A percentile compares a stretch with the other conserved stretches of the same genome.
phyloP scores from a whole-genome alignment of 2,113 vertebrate species.

The Solea senegalensis region DNA sequence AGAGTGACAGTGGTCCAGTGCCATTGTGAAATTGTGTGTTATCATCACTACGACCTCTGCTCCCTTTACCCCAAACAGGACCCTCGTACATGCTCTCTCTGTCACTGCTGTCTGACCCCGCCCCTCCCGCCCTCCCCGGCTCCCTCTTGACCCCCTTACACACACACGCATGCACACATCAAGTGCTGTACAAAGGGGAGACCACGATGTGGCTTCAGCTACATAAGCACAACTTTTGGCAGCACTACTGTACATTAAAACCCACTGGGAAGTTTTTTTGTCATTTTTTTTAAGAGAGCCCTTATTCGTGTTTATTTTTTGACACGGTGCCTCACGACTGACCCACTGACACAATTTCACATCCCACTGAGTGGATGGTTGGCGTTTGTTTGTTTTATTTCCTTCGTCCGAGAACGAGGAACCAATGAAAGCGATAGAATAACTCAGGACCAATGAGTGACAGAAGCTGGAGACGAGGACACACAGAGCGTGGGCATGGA shows the following conservation, averaged over 20 bases:
- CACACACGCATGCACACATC: conserved; percentile 74
- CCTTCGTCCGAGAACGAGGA: conserved; percentile 35
- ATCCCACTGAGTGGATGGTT: conserved; percentile 62
- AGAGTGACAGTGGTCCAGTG: conserved; percentile 67
- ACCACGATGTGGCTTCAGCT: conserved; percentile 76
- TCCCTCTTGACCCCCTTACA: conserved; percentile 30
- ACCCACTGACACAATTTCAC: conserved; percentile 70
- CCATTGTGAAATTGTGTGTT: conserved; percentile 76
- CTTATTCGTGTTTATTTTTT: conserved; percentile 69
- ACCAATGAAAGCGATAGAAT: conserved; percentile 2
- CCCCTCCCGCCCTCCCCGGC: conserved; percentile 10
- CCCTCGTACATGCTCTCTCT: conserved; percentile 19
- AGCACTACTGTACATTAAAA: conserved; percentile 78
- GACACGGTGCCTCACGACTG: conserved; percentile 51
- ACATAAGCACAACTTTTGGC: conserved; percentile 80
- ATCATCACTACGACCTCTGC: conserved; percentile 41
- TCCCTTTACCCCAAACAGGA: not conserved
- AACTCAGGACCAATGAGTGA: conserved; percentile 16
- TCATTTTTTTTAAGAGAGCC: conserved; percentile 73
- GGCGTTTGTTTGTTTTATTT: conserved; percentile 31
- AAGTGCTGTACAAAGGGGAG: conserved; percentile 78
- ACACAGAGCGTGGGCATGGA: conserved; percentile 20
- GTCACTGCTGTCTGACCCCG: conserved; percentile 6
- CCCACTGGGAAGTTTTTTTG: conserved; percentile 43
- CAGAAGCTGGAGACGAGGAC: conserved; percentile 30